Evolutionary conservation across 2,797 vertebrate species (phyloP).

Genomic region (Poecile montanus): DNA sequence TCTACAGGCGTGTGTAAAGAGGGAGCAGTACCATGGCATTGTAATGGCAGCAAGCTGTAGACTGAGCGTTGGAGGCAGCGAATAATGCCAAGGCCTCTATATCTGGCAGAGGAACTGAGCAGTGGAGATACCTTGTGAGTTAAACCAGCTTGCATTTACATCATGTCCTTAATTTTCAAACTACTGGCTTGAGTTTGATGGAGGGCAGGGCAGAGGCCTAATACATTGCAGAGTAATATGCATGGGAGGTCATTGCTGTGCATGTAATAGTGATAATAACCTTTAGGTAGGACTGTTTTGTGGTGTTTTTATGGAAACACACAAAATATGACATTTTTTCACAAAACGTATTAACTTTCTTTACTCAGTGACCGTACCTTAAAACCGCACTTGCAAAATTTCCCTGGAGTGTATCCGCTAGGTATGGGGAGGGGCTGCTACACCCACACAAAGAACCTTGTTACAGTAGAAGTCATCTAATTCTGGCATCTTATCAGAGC

Average conservation of each 20-base stretch:
- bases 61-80: not conserved
- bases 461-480: slow-evolving; percentile 37
- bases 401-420: slow-evolving; percentile 60
- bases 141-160: not conserved
- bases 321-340: not conserved
- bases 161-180: not conserved
- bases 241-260: not conserved
- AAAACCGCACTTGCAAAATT: not conserved
- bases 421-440: slow-evolving; percentile 60
- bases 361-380: slow-evolving; percentile 5
- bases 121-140: not conserved
- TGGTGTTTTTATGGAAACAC: not conserved
- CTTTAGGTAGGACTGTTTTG: not conserved
- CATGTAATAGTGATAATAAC: not conserved
- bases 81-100: not conserved
- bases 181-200: not conserved
- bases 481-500: slow-evolving; percentile 62
- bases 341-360: not conserved
- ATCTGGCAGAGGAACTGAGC: not conserved
- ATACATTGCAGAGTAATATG: not conserved
- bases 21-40: not conserved
- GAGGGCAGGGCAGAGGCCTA: not conserved
- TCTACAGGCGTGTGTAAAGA: not conserved
- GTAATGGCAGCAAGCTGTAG: not conserved
- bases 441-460: slow-evolving; percentile 14